These are phyloP conservation scores for Heteropelma amictum DNA, from an alignment of 2,888 invertebrate genomes.

Conservation along the genomic window DNA sequence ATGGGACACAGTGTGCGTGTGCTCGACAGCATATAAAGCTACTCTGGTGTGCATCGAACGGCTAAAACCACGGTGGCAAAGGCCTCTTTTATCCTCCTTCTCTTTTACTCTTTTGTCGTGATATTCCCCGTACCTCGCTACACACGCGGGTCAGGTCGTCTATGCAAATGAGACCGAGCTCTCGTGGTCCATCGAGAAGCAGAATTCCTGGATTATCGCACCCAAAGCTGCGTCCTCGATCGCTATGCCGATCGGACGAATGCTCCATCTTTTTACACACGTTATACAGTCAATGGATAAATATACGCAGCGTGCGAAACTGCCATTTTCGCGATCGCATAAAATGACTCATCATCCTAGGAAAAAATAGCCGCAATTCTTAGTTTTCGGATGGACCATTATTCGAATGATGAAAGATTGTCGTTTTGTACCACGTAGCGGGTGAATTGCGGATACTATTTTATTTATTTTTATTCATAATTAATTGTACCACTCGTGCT, in stretches of 20 bases:
- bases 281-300: constrained; percentile 55
- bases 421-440: too few relatives aligned
- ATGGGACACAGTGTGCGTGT: constrained; percentile 25
- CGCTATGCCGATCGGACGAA: constrained; percentile 4
- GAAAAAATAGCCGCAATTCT: too few relatives aligned
- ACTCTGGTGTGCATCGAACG: neutral
- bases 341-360: too few relatives aligned
- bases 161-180: constrained; percentile 67
- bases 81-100: neutral
- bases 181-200: constrained; percentile 56
- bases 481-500: neutral
- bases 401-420: too few relatives aligned
- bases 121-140: constrained; percentile 47
- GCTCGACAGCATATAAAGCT: neutral
- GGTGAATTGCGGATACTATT: too few relatives aligned
- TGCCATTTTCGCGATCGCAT: neutral
- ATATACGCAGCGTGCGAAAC: constrained; percentile 21
- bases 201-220: constrained; percentile 62
- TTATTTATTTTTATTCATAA: neutral
- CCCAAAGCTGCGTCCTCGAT: constrained; percentile 27
- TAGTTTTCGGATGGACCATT: too few relatives aligned
- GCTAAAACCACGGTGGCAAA: neutral
- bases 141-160: constrained; percentile 66
- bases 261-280: constrained; percentile 4
- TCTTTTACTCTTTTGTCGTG: constrained; percentile 49